Percentiles rank a stretch among this genome's conserved stretches.
Evolutionary conservation across 2,888 invertebrate genomes (phyloP).

Genomic region (Cremastinae sp.): DNA sequence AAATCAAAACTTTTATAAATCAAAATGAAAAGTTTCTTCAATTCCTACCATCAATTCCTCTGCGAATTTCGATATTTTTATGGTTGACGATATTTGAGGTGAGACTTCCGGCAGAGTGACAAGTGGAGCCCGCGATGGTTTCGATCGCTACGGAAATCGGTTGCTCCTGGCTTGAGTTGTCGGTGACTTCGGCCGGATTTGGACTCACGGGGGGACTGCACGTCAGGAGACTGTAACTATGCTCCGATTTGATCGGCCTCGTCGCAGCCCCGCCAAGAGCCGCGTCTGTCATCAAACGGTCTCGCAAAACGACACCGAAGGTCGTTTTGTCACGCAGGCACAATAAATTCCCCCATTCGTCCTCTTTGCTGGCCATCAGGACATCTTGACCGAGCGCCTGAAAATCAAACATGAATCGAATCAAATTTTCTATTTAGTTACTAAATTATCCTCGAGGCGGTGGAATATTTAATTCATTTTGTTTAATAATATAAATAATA

Average conservation of each 20-base stretch:
- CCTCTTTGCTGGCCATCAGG: constrained; percentile 82
- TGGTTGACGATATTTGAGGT: constrained; percentile 65
- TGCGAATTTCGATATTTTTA: constrained; percentile 68
- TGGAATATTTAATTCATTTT: too few relatives aligned
- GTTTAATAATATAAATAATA: too few relatives aligned
- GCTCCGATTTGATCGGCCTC: constrained; percentile 94
- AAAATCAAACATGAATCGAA: not conserved
- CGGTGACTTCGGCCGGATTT: constrained; percentile 69
- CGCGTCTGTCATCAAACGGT: constrained; percentile 94
- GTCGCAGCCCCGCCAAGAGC: constrained; percentile 86
- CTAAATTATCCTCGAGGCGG: too few relatives aligned
- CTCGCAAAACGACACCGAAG: constrained; percentile 89
- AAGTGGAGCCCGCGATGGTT: constrained; percentile 63
- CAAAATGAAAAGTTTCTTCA: not conserved
- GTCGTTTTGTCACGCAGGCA: constrained; percentile 78
- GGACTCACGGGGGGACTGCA: constrained; percentile 76
- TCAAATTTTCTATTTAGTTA: too few relatives aligned
- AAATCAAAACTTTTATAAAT: too few relatives aligned
- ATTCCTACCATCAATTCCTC: constrained; percentile 72
- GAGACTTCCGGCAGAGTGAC: constrained; percentile 61
- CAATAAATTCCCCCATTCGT: constrained; percentile 85
- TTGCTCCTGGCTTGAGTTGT: too few relatives aligned
- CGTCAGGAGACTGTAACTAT: constrained; percentile 89
- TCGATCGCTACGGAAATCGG: constrained; percentile 62
- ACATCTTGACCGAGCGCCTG: constrained; percentile 85